Percentiles rank a stretch among this genome's conserved stretches.
Evolutionary conservation across 2,797 vertebrate species (phyloP).

Genomic region (Choloepus didactylus): DNA sequence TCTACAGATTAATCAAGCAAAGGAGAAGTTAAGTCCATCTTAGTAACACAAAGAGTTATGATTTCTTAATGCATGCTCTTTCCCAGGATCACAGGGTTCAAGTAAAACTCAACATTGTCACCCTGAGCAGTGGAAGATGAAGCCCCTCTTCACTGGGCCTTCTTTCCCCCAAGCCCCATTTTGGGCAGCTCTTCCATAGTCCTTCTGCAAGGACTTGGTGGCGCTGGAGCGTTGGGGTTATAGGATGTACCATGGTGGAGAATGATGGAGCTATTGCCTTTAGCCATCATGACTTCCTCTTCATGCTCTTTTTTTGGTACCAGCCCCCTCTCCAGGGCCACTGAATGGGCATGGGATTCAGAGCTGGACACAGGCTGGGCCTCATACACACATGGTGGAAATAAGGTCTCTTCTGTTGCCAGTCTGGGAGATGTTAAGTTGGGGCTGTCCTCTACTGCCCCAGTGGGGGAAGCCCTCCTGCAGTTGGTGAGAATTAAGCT

Average conservation of each 20-base stretch:
- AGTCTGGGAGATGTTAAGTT: not conserved
- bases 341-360: not conserved
- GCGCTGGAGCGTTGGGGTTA: not conserved
- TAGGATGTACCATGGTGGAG: not conserved
- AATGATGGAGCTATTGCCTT: not conserved
- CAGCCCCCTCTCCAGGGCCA: not conserved
- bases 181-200: not conserved
- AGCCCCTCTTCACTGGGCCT: not conserved
- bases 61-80: too few relatives aligned
- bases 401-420: constrained; percentile 23
- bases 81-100: too few relatives aligned
- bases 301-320: not conserved
- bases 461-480: not conserved
- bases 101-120: too few relatives aligned
- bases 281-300: not conserved
- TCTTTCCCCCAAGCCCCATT: not conserved
- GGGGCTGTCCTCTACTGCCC: not conserved
- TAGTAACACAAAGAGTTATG: too few relatives aligned
- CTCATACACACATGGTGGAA: not conserved
- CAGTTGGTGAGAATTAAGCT: constrained; percentile 24
- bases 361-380: not conserved
- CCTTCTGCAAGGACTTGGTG: not conserved
- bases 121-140: not conserved
- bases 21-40: too few relatives aligned
- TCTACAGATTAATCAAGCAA: too few relatives aligned